Conservation (phyloP, 2,113 vertebrate species). For the Seriola quinqueradiata region DNA sequence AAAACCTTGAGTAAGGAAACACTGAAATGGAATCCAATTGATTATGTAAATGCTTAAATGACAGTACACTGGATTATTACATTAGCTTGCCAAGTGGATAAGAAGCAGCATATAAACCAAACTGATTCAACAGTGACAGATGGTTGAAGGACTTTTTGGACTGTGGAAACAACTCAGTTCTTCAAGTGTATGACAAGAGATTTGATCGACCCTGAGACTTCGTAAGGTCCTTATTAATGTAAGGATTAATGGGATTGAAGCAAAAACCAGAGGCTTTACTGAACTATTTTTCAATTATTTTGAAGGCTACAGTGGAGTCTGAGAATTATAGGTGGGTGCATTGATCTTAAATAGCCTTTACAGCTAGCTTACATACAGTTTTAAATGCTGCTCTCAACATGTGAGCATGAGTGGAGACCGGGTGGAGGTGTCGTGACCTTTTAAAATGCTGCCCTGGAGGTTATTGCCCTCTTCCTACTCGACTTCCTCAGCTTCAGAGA, state of each 20-base stretch:
- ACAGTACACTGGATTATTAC: background rate
- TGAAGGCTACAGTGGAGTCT: background rate
- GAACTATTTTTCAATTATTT: background rate
- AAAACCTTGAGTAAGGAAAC: background rate
- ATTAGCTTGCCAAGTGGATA: too few species aligned
- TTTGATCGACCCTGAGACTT: constrained; percentile 3
- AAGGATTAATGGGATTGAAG: constrained; percentile 22
- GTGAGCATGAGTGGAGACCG: background rate
- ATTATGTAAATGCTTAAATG: background rate
- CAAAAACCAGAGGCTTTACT: background rate
- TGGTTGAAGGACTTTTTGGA: background rate
- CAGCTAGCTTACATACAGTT: too few species aligned
- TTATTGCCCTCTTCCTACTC: constrained; percentile 18
- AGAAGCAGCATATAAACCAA: background rate
- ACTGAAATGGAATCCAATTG: background rate
- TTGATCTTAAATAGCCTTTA: background rate
- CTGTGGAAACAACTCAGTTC: background rate
- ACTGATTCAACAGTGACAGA: background rate
- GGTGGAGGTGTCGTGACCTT: background rate
- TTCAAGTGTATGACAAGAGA: background rate
- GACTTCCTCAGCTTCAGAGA: constrained; percentile 2
- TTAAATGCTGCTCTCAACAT: background rate
- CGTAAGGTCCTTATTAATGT: constrained; percentile 11
- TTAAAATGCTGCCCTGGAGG: constrained; percentile 5
- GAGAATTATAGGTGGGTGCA: background rate